These are phyloP conservation scores for Mayetiola destructor DNA, from an alignment of 2,888 invertebrate genomes.

Conservation along the genomic window DNA sequence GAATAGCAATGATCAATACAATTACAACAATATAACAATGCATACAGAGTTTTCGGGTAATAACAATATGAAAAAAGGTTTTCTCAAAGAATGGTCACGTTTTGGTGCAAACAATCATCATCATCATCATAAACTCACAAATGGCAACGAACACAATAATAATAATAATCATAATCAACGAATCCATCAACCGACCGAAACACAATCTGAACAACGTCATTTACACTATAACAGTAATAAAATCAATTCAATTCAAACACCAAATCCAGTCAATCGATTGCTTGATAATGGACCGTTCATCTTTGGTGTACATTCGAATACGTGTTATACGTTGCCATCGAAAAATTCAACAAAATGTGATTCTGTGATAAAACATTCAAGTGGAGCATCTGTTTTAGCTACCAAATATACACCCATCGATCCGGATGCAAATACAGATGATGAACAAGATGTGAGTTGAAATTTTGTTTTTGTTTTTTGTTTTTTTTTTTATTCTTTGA, in stretches of 20 bases:
- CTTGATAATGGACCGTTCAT: slow-evolving; percentile 42
- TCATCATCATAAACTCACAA: slow-evolving; percentile 1
- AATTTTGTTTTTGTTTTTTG: slow-evolving; percentile 7
- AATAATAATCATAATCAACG: slow-evolving; percentile 5
- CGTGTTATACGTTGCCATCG: slow-evolving; percentile 16
- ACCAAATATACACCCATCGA: slow-evolving; percentile 10
- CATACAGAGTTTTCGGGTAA: too few relatives aligned
- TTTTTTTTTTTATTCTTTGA: not conserved
- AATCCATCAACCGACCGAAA: slow-evolving; percentile 9
- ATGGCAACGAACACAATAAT: not conserved
- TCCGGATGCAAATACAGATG: slow-evolving; percentile 16
- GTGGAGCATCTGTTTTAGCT: slow-evolving; percentile 1
- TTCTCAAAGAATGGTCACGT: slow-evolving; percentile 4
- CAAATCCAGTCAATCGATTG: slow-evolving; percentile 19
- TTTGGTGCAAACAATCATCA: not conserved
- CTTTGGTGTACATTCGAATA: slow-evolving; percentile 39
- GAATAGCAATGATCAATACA: not conserved
- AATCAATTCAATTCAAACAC: slow-evolving; percentile 3
- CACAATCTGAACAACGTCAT: too few relatives aligned
- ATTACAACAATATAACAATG: not conserved
- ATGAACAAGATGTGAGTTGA: slow-evolving; percentile 21
- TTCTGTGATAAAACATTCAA: not conserved
- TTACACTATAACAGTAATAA: slow-evolving; percentile 13
- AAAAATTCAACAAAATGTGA: not conserved
- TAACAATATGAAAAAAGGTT: not conserved